Conservation (phyloP, 2,113 vertebrate genomes). For the Apodemus sylvaticus region DNA sequence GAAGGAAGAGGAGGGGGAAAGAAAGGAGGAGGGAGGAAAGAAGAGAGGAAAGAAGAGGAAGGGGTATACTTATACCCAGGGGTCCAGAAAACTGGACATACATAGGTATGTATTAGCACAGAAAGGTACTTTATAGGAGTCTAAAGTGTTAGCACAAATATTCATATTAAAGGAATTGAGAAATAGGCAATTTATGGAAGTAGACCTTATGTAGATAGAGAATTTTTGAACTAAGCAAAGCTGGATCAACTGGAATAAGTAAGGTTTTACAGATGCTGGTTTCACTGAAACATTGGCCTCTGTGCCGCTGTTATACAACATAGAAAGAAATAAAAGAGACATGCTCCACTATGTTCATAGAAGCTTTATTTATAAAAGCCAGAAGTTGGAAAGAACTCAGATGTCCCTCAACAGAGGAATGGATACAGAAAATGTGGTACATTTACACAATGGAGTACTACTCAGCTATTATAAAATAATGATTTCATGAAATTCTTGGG, state of each 20-base stretch:
- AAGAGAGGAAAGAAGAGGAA: not conserved
- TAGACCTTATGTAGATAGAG: not conserved
- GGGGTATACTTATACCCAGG: not conserved
- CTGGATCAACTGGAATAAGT: not conserved
- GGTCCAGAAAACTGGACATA: not conserved
- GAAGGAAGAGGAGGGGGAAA: too few relatives aligned
- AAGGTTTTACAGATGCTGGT: not conserved
- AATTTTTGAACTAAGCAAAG: not conserved
- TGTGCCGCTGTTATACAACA: not conserved
- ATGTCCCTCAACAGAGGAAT: too few relatives aligned
- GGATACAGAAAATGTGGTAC: too few relatives aligned
- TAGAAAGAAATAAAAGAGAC: not conserved
- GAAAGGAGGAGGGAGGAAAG: fast-evolving
- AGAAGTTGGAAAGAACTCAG: too few relatives aligned
- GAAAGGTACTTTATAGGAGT: not conserved
- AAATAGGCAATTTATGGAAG: not conserved
- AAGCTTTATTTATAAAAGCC: too few relatives aligned
- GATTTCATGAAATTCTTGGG: too few relatives aligned
- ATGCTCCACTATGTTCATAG: too few relatives aligned
- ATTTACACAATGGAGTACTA: too few relatives aligned
- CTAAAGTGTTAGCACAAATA: not conserved
- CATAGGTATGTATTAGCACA: too few relatives aligned
- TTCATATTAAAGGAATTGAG: not conserved
- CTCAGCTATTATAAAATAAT: too few relatives aligned
- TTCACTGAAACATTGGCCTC: not conserved